Percentiles rank a stretch among this genome's conserved stretches.
Evolutionary conservation across 2,797 vertebrate species (phyloP).

Genomic region (Coendou prehensilis): DNA sequence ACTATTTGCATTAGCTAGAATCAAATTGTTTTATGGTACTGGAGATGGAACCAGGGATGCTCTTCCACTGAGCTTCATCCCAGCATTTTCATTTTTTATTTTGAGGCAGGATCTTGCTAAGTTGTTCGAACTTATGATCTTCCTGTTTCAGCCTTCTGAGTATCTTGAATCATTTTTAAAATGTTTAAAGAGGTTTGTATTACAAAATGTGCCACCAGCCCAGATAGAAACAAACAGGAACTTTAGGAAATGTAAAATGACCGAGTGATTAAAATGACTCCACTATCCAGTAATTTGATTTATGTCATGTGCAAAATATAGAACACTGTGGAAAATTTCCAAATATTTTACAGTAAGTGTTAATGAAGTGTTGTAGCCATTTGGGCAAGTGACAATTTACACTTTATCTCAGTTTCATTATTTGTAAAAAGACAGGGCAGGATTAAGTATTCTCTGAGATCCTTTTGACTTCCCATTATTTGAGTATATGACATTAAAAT

Average conservation of each 20-base stretch:
- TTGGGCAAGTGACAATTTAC: not conserved
- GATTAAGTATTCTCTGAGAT: not conserved
- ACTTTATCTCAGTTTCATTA: not conserved
- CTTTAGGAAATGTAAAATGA: not conserved
- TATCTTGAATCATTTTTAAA: not conserved
- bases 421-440: not conserved
- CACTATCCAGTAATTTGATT: not conserved
- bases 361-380: not conserved
- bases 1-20: not conserved
- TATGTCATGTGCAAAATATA: not conserved
- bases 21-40: not conserved
- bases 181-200: not conserved
- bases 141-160: not conserved
- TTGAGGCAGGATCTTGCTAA: not conserved
- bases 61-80: not conserved
- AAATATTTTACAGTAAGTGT: not conserved
- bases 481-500: constrained; percentile 17
- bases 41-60: not conserved
- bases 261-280: not conserved
- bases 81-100: not conserved
- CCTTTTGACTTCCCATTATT: not conserved
- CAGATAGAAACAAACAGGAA: not conserved
- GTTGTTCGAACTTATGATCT: not conserved
- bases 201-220: not conserved
- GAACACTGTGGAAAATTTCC: not conserved